Conservation (phyloP, 2,888 invertebrate genomes). For the Hirtodrosophila trivittata region DNA sequence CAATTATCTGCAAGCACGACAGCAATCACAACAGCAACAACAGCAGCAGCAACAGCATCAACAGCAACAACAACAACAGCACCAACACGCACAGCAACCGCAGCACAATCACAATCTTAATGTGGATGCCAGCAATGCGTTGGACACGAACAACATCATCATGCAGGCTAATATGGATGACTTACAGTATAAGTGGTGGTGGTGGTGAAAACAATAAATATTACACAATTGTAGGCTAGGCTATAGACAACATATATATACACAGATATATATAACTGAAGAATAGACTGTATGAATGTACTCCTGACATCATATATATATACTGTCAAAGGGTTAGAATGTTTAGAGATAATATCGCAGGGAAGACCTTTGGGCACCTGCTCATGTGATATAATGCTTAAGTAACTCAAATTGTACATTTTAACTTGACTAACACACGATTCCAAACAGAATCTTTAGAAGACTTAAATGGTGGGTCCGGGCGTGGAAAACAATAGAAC, state of each 20-base stretch:
- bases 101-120: constrained; percentile 73
- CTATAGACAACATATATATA: constrained; percentile 13
- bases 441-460: no score
- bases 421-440: constrained; percentile 40
- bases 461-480: constrained; percentile 23
- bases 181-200: constrained; percentile 83
- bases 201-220: constrained; percentile 78
- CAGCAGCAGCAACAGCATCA: constrained; percentile 45
- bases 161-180: constrained; percentile 83
- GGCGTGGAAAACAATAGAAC: no score
- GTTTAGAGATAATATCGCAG: constrained; percentile 34
- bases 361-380: constrained; percentile 7
- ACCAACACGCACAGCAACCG: constrained; percentile 48
- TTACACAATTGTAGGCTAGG: constrained; percentile 48
- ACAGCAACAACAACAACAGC: constrained; percentile 48
- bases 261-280: constrained; percentile 24
- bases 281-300: constrained; percentile 24
- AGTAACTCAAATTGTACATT: constrained; percentile 73
- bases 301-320: not conserved
- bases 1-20: constrained; percentile 65
- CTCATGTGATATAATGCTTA: constrained; percentile 69
- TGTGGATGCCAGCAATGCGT: constrained; percentile 81
- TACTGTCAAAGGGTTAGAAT: constrained; percentile 7
- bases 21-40: constrained; percentile 56
- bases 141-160: constrained; percentile 81